Evolutionary conservation across 2,797 vertebrate genomes (phyloP).

Genomic region (Thalassophryne amazonica): DNA sequence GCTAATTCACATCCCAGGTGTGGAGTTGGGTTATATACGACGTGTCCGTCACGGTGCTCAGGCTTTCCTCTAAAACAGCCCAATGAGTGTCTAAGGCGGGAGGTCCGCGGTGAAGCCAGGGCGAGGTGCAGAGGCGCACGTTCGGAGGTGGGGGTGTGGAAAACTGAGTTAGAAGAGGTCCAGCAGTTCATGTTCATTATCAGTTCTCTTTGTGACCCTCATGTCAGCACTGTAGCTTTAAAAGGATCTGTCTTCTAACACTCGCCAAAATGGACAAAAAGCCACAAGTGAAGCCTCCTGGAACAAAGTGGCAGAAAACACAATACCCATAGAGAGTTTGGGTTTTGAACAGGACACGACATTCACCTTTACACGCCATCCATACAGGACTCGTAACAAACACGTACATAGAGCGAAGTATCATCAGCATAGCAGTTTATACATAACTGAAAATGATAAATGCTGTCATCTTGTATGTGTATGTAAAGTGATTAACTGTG

Average conservation of each 20-base stretch:
- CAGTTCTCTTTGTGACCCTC: constrained; percentile 57
- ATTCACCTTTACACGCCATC: too few relatives aligned
- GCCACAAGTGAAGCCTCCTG: too few relatives aligned
- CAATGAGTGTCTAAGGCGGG: constrained; percentile 56
- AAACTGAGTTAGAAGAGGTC: constrained; percentile 25
- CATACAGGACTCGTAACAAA: too few relatives aligned
- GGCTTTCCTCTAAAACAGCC: constrained; percentile 48
- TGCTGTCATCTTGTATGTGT: too few relatives aligned
- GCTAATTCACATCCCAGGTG: constrained; percentile 77
- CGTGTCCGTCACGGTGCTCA: constrained; percentile 72
- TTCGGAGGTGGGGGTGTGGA: background rate
- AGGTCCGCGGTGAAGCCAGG: constrained; percentile 29
- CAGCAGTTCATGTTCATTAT: constrained; percentile 72
- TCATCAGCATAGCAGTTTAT: too few relatives aligned
- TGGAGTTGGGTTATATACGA: constrained; percentile 62
- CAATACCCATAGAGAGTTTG: constrained; percentile 3
- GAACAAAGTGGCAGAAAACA: constrained; percentile 12
- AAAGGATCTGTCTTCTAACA: constrained; percentile 50
- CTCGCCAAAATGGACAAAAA: constrained; percentile 26
- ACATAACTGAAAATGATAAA: too few relatives aligned
- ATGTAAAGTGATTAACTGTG: too few relatives aligned
- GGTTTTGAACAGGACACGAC: too few relatives aligned
- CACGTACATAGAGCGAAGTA: too few relatives aligned
- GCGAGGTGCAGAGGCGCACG: background rate
- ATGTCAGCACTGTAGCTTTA: constrained; percentile 63